Evolutionary conservation across 2,797 vertebrate genomes (phyloP), one percentile per base, ranked within the genome.

Genomic region (Lithobates sylvaticus): DNA sequence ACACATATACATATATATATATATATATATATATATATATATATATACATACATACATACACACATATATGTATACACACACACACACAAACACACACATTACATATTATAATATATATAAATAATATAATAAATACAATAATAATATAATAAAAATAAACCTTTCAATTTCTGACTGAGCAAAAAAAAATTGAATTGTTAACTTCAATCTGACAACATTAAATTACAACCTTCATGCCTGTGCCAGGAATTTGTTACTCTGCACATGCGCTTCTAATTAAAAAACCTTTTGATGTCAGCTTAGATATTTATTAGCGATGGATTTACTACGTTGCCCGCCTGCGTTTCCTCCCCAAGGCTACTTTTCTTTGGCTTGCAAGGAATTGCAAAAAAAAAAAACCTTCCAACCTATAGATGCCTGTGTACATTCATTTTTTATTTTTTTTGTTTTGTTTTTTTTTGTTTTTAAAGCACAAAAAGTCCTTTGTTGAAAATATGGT

Each of bases 191-290:
- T 32, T 13, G 87, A 90, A 4, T 15, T 16, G 50, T 54, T 21
- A 93, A 88, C 90, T 3, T 71, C 67, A 70, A 18, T 72, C 23
- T 89, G 83, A 91, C 88, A 94, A 95, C 91, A 86, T 93, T 94
- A 93, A 95, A 93, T 95, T 95, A 94, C 93, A 94, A 88, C 91
- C 90, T 89, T 34, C 39, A 89, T 81, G 89, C 92, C 91, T 91
- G 76, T 54, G 92, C 90, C 92, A 93, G 92, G 90, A 90, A 93
- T 92, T 90, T 89, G 88, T 92, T 91, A 91, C 88, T 84, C 90
- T 89, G 89, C 92, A 93, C 94, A 92, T 95, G 90, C 94, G 94
- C 92, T 95, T 95, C 92, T 93, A 94, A 95, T 96, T 95, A 95
- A 92, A 90, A 67, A 26, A 74, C 73, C 18, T 92, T 94, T 93